These are phyloP conservation scores for Clarias gariepinus DNA, from an alignment of 2,113 vertebrate genomes.

Conservation along the genomic window DNA sequence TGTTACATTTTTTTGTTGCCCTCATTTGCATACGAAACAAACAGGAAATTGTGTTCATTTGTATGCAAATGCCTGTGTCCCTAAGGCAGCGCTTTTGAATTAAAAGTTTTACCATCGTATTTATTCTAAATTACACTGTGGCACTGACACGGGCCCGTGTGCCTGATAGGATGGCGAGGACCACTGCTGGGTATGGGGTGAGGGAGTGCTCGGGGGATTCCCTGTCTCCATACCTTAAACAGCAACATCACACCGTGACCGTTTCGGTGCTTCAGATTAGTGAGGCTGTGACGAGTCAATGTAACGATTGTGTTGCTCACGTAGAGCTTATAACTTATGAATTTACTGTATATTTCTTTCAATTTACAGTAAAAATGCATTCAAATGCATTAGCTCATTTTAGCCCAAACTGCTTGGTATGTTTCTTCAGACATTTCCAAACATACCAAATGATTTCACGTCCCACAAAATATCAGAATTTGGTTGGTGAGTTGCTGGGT, in stretches of 20 bases:
- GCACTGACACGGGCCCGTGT: slow-evolving; percentile 67
- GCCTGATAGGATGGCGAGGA: slow-evolving; percentile 44
- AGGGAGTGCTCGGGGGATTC: slow-evolving; percentile 39
- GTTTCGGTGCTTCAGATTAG: slow-evolving; percentile 53
- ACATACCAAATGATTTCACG: no score
- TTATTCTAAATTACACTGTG: slow-evolving; percentile 79
- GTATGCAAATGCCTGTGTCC: slow-evolving; percentile 81
- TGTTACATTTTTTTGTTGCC: slow-evolving; percentile 64
- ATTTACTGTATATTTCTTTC: no score
- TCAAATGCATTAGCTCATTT: no score
- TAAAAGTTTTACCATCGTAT: slow-evolving; percentile 79
- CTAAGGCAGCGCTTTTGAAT: slow-evolving; percentile 76
- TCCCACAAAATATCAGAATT: no score
- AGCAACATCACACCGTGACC: slow-evolving; percentile 61
- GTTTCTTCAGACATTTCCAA: no score
- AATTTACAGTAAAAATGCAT: no score
- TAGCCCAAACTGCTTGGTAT: no score
- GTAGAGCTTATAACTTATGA: no score
- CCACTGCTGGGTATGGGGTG: not conserved
- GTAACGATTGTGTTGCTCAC: not conserved
- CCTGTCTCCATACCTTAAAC: slow-evolving; percentile 41
- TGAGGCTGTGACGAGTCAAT: not conserved
- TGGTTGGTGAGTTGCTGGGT: no score
- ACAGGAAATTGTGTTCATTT: slow-evolving; percentile 82
- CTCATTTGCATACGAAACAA: slow-evolving; percentile 78